phyloP scores from a whole-genome alignment of 2,113 vertebrate species.

The Apistogramma diplotaenia region DNA sequence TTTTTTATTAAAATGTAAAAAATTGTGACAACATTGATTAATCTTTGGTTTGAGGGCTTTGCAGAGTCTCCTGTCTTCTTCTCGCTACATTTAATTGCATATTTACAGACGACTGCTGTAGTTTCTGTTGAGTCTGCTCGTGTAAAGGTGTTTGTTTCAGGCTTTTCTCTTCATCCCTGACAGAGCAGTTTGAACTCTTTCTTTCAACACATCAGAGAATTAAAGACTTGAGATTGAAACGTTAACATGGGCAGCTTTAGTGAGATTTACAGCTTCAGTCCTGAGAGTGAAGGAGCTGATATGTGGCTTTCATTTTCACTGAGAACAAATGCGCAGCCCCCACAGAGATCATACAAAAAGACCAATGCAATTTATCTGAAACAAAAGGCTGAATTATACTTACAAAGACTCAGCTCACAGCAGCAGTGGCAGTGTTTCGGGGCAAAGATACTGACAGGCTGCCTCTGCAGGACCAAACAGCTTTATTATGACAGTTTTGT shows the following conservation, averaged over 20 bases:
- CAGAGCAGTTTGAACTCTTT: conserved; percentile 2
- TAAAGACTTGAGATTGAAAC: conserved; percentile 33
- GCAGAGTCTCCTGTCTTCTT: background rate
- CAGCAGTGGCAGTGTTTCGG: background rate
- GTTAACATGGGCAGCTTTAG: background rate
- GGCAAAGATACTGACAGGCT: background rate
- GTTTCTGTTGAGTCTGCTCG: background rate
- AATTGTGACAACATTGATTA: background rate
- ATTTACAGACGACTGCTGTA: background rate
- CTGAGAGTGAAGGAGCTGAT: conserved; percentile 27
- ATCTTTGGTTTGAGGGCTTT: background rate
- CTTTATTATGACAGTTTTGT: background rate
- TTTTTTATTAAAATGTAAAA: conserved; percentile 5
- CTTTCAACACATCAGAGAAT: conserved; percentile 13
- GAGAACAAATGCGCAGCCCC: conserved; percentile 40
- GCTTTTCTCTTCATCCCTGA: conserved; percentile 1
- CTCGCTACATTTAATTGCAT: background rate
- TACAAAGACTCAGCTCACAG: background rate
- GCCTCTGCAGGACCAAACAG: background rate
- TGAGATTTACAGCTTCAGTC: conserved; percentile 48
- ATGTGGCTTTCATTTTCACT: conserved; percentile 24
- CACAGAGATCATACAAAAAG: conserved; percentile 21
- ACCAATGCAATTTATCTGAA: conserved; percentile 25
- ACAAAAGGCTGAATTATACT: conserved; percentile 28
- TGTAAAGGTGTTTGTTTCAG: background rate